Percentiles rank a stretch among this genome's conserved stretches.
These are phyloP conservation scores for Amblyteles armatorius DNA, from an alignment of 2,888 invertebrate genomes.

Conservation along the genomic window DNA sequence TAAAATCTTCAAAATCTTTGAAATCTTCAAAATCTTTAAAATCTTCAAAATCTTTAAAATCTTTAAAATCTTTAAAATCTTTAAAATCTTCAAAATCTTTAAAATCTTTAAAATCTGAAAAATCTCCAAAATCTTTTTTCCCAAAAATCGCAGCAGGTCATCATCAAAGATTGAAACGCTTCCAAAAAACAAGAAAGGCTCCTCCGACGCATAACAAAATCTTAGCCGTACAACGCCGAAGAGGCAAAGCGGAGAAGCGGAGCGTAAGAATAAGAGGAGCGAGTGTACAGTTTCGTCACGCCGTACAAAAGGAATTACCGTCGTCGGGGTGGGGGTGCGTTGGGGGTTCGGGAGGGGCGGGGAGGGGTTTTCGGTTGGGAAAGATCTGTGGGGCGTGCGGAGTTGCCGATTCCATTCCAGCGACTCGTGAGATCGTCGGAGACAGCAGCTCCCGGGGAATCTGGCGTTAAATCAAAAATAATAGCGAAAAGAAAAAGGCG, in stretches of 20 bases:
- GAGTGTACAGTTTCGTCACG: constrained; percentile 13
- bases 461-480: constrained; percentile 65
- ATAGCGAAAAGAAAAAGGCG: constrained; percentile 45
- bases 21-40: no score
- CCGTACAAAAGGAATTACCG: constrained; percentile 36
- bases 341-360: not conserved
- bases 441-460: constrained; percentile 52
- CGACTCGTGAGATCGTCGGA: constrained; percentile 61
- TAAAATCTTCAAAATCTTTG: no score
- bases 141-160: no score
- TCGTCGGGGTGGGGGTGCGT: not conserved
- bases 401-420: constrained; percentile 52
- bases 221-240: not conserved
- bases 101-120: no score
- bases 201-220: not conserved
- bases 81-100: no score
- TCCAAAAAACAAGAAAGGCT: no score
- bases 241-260: not conserved
- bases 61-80: no score
- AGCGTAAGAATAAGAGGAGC: constrained; percentile 8
- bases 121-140: no score
- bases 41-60: no score
- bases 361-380: constrained; percentile 28
- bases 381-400: constrained; percentile 58
- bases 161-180: no score